A percentile compares a stretch with the other conserved stretches of the same genome.
These are phyloP conservation scores for Agelastica alni DNA, from an alignment of 2,888 invertebrate genomes.

Conservation along the genomic window DNA sequence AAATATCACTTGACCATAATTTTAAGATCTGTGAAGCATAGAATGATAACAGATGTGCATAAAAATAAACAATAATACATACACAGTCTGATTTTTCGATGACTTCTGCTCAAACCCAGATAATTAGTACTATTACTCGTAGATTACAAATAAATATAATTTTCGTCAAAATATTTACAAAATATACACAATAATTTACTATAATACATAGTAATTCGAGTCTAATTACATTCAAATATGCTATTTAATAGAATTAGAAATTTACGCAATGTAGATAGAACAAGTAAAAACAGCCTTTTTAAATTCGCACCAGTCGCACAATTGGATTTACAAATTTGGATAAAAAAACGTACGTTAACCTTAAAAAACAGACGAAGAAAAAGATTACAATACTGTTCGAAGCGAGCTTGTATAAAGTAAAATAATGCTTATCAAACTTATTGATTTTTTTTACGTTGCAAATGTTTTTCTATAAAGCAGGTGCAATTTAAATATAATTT, in stretches of 20 bases:
- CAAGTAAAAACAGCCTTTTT: slow-evolving; percentile 51
- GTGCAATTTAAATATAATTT: too few relatives aligned
- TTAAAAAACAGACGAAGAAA: too few relatives aligned
- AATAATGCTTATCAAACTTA: too few relatives aligned
- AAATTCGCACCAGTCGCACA: slow-evolving; percentile 27
- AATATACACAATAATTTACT: slow-evolving; percentile 46
- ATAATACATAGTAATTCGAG: slow-evolving; percentile 43
- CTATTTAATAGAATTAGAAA: slow-evolving; percentile 33
- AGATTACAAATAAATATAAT: slow-evolving; percentile 46
- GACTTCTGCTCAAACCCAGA: neutral
- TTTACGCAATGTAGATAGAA: slow-evolving; percentile 28
- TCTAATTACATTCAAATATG: slow-evolving; percentile 37
- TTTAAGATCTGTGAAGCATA: neutral
- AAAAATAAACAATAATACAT: too few relatives aligned
- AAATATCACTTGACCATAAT: too few relatives aligned
- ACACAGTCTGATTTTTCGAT: neutral
- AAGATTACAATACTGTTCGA: too few relatives aligned
- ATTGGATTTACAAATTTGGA: too few relatives aligned
- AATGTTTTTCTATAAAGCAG: too few relatives aligned
- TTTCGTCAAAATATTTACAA: slow-evolving; percentile 45
- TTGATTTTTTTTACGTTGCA: too few relatives aligned
- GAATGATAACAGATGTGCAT: too few relatives aligned
- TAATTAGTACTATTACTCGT: slow-evolving; percentile 37
- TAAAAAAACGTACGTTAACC: too few relatives aligned
- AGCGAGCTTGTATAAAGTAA: too few relatives aligned